Evolutionary conservation across 1,140 invertebrate genomes (phyloP).

Genomic region (Meteorus sp.): DNA sequence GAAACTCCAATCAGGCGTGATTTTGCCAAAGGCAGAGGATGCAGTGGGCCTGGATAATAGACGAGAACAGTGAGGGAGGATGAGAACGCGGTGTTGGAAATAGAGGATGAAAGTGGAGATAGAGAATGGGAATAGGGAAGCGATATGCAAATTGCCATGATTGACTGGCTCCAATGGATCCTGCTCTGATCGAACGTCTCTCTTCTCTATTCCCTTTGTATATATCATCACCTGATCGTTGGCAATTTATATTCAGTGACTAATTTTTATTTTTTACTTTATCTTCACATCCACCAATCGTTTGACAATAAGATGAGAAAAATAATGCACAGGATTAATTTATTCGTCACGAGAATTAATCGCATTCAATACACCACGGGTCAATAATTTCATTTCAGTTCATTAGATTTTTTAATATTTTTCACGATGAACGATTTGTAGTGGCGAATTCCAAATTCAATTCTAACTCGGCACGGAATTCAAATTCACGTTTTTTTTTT

Average conservation of each 20-base stretch:
- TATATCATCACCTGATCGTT: constrained; percentile 3
- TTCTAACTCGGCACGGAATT: too few species aligned
- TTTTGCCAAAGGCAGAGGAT: constrained; percentile 42
- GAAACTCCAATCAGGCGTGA: constrained; percentile 48
- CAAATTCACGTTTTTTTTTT: too few species aligned
- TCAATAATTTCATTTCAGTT: too few species aligned
- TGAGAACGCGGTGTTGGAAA: background rate
- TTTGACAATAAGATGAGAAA: too few species aligned
- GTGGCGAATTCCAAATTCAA: too few species aligned
- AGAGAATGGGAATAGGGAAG: constrained; percentile 23
- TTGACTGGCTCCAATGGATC: constrained; percentile 38
- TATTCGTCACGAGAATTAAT: too few species aligned
- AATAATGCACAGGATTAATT: too few species aligned
- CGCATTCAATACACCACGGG: too few species aligned
- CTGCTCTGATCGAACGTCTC: background rate
- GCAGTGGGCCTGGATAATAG: constrained; percentile 41
- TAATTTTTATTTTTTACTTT: background rate
- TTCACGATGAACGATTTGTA: too few species aligned
- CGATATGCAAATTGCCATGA: constrained; percentile 46
- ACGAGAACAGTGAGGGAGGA: constrained; percentile 19
- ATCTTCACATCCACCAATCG: background rate
- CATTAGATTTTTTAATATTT: too few species aligned
- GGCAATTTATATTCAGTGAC: constrained; percentile 11
- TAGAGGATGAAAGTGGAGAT: constrained; percentile 16
- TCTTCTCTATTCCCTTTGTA: background rate